Evolutionary conservation across 2,888 invertebrate genomes (phyloP).

Genomic region (Drosophila falleni): DNA sequence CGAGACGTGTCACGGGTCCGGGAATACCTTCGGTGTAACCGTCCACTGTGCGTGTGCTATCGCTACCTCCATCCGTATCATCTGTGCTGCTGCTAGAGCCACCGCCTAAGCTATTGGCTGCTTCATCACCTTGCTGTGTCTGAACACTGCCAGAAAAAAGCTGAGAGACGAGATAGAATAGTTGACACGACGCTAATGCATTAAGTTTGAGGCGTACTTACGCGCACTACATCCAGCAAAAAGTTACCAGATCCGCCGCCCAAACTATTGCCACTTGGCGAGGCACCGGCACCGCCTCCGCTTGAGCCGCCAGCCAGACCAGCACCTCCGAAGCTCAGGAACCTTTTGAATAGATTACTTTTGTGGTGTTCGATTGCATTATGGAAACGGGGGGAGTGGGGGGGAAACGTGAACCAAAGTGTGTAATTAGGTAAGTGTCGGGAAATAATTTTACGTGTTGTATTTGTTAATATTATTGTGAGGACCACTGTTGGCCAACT

Average conservation of each 20-base stretch:
- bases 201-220: constrained; percentile 86
- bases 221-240: constrained; percentile 95
- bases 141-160: constrained; percentile 92
- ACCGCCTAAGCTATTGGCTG: constrained; percentile 85
- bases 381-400: not conserved
- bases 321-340: constrained; percentile 86
- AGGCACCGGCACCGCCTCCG: constrained; percentile 76
- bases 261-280: constrained; percentile 86
- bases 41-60: constrained; percentile 87
- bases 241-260: constrained; percentile 95
- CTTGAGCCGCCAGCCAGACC: constrained; percentile 79
- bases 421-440: constrained; percentile 58
- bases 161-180: constrained; percentile 85
- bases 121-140: constrained; percentile 87
- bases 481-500: too few relatives aligned
- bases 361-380: constrained; percentile 37
- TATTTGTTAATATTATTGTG: constrained; percentile 14
- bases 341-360: constrained; percentile 84
- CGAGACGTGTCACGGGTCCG: constrained; percentile 94
- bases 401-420: constrained; percentile 39
- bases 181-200: not conserved
- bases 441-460: constrained; percentile 24
- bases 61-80: constrained; percentile 86
- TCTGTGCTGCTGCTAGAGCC: constrained; percentile 84
- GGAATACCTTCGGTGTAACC: constrained; percentile 93